A percentile compares a stretch with the other conserved stretches of the same genome.
These are phyloP conservation scores for Phrynosoma platyrhinos DNA, from an alignment of 2,113 vertebrate genomes.

Conservation along the genomic window DNA sequence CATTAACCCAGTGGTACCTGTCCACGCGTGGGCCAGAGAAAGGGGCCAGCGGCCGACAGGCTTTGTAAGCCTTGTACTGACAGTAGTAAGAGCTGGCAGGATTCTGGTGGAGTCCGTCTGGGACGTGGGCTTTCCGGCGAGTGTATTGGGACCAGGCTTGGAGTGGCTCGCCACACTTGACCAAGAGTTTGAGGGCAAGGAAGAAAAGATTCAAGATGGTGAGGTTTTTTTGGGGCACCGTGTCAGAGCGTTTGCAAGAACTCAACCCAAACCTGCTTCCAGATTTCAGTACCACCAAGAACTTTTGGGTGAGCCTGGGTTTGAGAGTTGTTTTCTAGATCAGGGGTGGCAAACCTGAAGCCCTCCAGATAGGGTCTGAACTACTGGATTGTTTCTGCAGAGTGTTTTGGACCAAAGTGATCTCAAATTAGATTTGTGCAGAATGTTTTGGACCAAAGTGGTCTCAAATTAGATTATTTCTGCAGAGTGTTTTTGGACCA, in stretches of 20 bases:
- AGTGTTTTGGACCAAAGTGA: too few species aligned
- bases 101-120: constrained; percentile 63
- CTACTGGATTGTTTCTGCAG: too few species aligned
- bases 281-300: neutral
- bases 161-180: constrained; percentile 76
- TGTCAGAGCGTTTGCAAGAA: neutral
- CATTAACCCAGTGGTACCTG: constrained; percentile 95
- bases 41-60: constrained; percentile 65
- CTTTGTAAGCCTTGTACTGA: constrained; percentile 76
- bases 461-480: too few species aligned
- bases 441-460: too few species aligned
- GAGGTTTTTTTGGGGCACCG: too few species aligned
- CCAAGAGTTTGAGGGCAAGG: neutral
- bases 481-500: too few species aligned
- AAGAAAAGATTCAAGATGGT: neutral
- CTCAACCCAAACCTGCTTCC: neutral
- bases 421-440: too few species aligned
- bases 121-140: constrained; percentile 74
- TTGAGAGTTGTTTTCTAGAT: too few species aligned
- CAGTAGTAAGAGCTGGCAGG: constrained; percentile 40
- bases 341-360: too few species aligned
- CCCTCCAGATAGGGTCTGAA: too few species aligned
- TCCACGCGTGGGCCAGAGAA: constrained; percentile 83
- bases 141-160: constrained; percentile 81
- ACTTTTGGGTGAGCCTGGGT: neutral